Conservation (phyloP, 2,113 vertebrate species). For the Peromyscus leucopus region DNA sequence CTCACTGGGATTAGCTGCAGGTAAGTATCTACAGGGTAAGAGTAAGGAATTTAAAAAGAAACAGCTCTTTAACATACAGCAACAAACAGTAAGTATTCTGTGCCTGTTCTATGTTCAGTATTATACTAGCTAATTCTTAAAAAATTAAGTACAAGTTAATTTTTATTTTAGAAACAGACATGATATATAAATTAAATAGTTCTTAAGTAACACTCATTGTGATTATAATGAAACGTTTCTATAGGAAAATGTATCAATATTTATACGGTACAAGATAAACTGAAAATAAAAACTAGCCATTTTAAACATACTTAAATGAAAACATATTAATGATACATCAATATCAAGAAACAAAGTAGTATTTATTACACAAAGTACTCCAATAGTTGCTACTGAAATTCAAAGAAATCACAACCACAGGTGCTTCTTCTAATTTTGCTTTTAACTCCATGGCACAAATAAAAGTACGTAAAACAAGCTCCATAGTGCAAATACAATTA, state of each 20-base stretch:
- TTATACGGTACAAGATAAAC: constrained; percentile 29
- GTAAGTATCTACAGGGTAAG: constrained; percentile 85
- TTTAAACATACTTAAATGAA: constrained; percentile 71
- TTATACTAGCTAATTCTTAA: constrained; percentile 1
- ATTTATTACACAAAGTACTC: constrained; percentile 39
- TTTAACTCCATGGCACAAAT: constrained; percentile 23
- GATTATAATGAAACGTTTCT: constrained; percentile 3
- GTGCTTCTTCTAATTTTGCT: constrained; percentile 31
- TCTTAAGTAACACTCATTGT: neutral
- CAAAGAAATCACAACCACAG: constrained; percentile 6
- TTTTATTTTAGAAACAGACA: constrained; percentile 7
- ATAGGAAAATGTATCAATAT: neutral
- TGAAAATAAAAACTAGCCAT: constrained; percentile 28
- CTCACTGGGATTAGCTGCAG: constrained; percentile 92
- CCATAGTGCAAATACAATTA: neutral
- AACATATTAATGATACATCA: constrained; percentile 58
- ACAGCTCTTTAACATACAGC: constrained; percentile 27
- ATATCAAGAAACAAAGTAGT: constrained; percentile 54
- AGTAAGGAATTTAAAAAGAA: constrained; percentile 63
- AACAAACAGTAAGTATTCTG: constrained; percentile 25
- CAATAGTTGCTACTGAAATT: constrained; percentile 61
- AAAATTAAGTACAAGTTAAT: constrained; percentile 33
- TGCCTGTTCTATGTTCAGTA: constrained; percentile 32
- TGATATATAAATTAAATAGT: constrained; percentile 1
- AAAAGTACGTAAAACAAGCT: constrained; percentile 7